phyloP scores from a whole-genome alignment of 2,888 invertebrate genomes.

The Amaurobius ferox region DNA sequence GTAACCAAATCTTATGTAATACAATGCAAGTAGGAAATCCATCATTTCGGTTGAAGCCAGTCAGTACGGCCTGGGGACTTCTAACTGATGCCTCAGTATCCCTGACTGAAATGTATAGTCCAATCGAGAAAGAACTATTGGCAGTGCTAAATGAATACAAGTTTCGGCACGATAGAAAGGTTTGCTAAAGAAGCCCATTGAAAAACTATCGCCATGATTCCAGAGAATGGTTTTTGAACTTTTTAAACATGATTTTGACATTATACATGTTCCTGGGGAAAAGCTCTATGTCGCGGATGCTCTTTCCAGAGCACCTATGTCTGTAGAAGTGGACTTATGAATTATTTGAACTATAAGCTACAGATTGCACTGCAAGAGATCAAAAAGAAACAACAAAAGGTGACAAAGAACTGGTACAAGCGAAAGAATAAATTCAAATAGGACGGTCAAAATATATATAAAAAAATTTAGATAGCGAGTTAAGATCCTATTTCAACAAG shows the following conservation, averaged over 20 bases:
- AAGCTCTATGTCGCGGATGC: not conserved
- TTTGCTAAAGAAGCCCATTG: slow-evolving; percentile 21
- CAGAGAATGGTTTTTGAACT: slow-evolving; percentile 29
- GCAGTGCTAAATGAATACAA: slow-evolving; percentile 12
- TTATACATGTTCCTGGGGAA: slow-evolving; percentile 8
- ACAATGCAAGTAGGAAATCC: not conserved
- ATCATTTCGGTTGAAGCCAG: slow-evolving; percentile 20
- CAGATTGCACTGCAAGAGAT: too few species aligned
- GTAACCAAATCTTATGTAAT: slow-evolving; percentile 8
- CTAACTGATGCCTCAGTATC: slow-evolving; percentile 23
- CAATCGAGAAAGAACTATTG: slow-evolving; percentile 54
- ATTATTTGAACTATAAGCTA: too few species aligned
- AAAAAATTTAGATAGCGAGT: too few species aligned
- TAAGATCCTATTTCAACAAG: too few species aligned
- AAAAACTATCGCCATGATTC: slow-evolving; percentile 24
- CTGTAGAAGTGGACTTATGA: too few species aligned
- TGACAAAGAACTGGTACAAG: too few species aligned
- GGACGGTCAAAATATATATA: too few species aligned
- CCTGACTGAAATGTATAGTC: slow-evolving; percentile 40
- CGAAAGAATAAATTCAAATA: too few species aligned
- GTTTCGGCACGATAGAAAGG: slow-evolving; percentile 9
- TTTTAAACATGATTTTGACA: slow-evolving; percentile 12
- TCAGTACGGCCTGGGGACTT: slow-evolving; percentile 8
- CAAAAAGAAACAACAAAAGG: too few species aligned
- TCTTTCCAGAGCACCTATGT: too few species aligned